phyloP scores from a whole-genome alignment of 2,888 invertebrate genomes.

The Drosophila yooni region DNA sequence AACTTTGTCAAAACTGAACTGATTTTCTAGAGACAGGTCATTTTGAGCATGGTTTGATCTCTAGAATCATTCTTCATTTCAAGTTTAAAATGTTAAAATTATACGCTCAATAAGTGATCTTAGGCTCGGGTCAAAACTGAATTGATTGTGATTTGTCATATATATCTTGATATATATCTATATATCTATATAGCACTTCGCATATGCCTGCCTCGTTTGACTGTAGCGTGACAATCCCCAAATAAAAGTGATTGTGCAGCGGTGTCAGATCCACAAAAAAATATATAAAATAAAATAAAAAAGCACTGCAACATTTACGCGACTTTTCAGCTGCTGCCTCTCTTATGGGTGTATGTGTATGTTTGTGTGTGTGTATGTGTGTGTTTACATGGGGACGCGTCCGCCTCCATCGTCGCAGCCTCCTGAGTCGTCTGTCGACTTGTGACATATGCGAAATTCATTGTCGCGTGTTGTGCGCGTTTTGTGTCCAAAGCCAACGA shows the following conservation, averaged over 20 bases:
- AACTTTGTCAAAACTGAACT: not conserved
- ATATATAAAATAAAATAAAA: constrained; percentile 29
- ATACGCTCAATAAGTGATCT: not conserved
- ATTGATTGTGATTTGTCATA: not conserved
- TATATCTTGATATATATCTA: too few relatives aligned
- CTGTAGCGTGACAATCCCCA: constrained; percentile 69
- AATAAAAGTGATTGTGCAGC: constrained; percentile 74
- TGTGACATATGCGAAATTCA: constrained; percentile 82
- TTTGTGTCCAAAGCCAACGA: constrained; percentile 28
- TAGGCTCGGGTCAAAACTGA: not conserved
- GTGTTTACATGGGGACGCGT: constrained; percentile 64
- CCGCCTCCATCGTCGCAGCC: constrained; percentile 32
- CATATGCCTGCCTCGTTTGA: constrained; percentile 9
- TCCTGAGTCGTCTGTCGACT: constrained; percentile 43
- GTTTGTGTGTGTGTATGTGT: constrained; percentile 24
- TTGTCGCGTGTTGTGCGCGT: constrained; percentile 76
- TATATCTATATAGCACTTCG: not conserved
- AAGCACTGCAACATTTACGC: constrained; percentile 56
- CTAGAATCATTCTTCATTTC: too few relatives aligned
- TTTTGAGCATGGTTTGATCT: too few relatives aligned
- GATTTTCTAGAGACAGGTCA: not conserved
- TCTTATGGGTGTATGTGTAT: constrained; percentile 33
- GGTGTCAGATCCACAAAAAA: constrained; percentile 52
- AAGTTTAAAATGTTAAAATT: too few relatives aligned
- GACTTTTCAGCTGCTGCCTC: constrained; percentile 68